Base-by-base conservation (phyloP, 2,113 vertebrate genomes). In the Dasypus novemcinctus region DNA sequence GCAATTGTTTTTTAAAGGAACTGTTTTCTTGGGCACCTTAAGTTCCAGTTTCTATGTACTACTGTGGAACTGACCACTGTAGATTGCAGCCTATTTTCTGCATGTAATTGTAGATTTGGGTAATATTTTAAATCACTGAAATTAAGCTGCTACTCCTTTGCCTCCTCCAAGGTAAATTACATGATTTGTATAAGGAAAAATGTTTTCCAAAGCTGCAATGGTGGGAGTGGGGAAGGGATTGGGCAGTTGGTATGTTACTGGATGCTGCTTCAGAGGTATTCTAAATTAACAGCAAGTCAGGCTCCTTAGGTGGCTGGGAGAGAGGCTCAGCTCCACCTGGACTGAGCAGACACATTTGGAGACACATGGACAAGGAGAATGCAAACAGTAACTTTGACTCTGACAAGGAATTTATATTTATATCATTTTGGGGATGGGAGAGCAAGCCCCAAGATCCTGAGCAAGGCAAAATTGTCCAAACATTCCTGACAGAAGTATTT, bases 141-240 rank as follows among this genome's bases (percentile, higher is more conserved):
- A 49, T 29, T n/a, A 25, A 93, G 76, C 36, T 76, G 61, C 29
- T 68, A 25, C 66, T 76, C 27, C 69, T 74, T 74, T 69, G 61
- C 63, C 57, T 33, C 3, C 18, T 49, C 64, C 57, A 29, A 36
- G 41, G 75, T 43, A 49, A 78, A n/a, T n/a, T n/a, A n/a, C n/a
- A n/a, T n/a, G n/a, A n/a, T n/a, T n/a, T n/a, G n/a, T n/a, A n/a
- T n/a, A n/a, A n/a, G n/a, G n/a, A n/a, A n/a, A n/a, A n/a, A n/a
- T n/a, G n/a, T n/a, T n/a, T n/a, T n/a, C n/a, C n/a, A n/a, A n/a
- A n/a, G n/a, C n/a, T n/a, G n/a, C n/a, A n/a, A n/a, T n/a, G n/a
- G 54, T 18, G 21, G 7, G 5, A 4, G 7, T 14, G 14, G 9
- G 3, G 5, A 29, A 14, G 21, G 12, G 17, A 13, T 0, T 69